Percentiles rank a stretch among this genome's conserved stretches.
Conservation (phyloP, 2,797 vertebrate genomes). For the Adelosebastes latens region DNA sequence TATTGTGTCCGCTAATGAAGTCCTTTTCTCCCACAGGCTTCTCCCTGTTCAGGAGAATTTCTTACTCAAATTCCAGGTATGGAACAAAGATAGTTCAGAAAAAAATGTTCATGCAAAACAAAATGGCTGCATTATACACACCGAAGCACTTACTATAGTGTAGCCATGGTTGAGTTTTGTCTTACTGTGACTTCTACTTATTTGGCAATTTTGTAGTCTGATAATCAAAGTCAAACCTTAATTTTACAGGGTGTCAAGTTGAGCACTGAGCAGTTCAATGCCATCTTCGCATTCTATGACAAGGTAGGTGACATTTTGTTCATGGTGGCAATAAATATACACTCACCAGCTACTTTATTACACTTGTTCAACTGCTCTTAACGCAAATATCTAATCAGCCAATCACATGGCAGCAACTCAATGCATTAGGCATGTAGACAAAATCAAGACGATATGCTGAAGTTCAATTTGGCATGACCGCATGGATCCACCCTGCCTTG, state of each 20-base stretch:
- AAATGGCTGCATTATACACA: not conserved
- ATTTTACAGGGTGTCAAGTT: slow-evolving; percentile 89
- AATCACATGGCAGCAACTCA: not conserved
- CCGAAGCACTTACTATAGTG: not conserved
- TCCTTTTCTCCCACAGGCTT: slow-evolving; percentile 73
- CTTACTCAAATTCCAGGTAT: slow-evolving; percentile 86
- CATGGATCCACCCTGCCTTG: too few relatives aligned
- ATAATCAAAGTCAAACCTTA: slow-evolving; percentile 2
- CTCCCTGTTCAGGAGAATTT: slow-evolving; percentile 93
- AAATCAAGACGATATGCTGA: too few relatives aligned
- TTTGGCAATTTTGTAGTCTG: not conserved
- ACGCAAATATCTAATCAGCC: not conserved
- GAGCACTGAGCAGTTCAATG: slow-evolving; percentile 90
- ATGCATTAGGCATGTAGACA: too few relatives aligned
- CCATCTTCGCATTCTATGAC: slow-evolving; percentile 93
- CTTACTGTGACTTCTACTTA: not conserved
- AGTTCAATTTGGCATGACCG: too few relatives aligned
- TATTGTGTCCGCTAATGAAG: slow-evolving; percentile 52
- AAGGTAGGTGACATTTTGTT: slow-evolving; percentile 84
- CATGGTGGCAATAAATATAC: not conserved
- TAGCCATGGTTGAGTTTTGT: not conserved
- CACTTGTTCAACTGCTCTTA: not conserved
- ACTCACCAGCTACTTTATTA: not conserved
- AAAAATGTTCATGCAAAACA: not conserved
- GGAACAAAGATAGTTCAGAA: not conserved